Evolutionary conservation across 1,140 invertebrate genomes (phyloP).

Genomic region (Drosophila kikkawai): DNA sequence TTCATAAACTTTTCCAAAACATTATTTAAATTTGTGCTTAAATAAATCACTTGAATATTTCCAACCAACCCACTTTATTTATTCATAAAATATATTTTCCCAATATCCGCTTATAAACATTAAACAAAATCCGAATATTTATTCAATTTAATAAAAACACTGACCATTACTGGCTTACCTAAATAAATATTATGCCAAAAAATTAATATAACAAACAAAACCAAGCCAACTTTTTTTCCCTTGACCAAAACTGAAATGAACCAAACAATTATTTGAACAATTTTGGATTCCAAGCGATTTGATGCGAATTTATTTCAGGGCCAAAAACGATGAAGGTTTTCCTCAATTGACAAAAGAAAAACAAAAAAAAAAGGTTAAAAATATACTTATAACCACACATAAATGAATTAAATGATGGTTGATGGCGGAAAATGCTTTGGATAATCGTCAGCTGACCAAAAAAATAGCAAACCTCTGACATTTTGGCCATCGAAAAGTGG

Average conservation of each 20-base stretch:
- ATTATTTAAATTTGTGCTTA: neutral
- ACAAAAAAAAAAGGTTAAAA: constrained; percentile 13
- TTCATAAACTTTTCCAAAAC: neutral
- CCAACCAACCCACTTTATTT: no score
- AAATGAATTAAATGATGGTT: constrained; percentile 34
- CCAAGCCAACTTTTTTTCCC: constrained; percentile 13
- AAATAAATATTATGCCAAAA: constrained; percentile 30
- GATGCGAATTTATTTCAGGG: constrained; percentile 47
- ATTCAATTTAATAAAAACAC: constrained; percentile 29
- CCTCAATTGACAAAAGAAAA: constrained; percentile 36
- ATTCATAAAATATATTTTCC: neutral
- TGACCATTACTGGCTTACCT: constrained; percentile 1
- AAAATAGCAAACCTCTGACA: constrained; percentile 42
- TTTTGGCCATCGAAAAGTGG: constrained; percentile 52
- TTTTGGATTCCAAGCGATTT: constrained; percentile 30
- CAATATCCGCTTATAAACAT: neutral
- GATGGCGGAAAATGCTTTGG: constrained; percentile 64
- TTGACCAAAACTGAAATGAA: constrained; percentile 41
- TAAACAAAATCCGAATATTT: constrained; percentile 6
- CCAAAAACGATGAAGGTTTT: constrained; percentile 36
- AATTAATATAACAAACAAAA: constrained; percentile 27
- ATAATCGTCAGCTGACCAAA: constrained; percentile 57
- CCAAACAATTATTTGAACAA: constrained; percentile 47
- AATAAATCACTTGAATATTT: neutral
- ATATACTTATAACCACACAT: constrained; percentile 19